phyloP scores from a whole-genome alignment of 1,140 invertebrate species.

The Drosophila ohnishii region DNA sequence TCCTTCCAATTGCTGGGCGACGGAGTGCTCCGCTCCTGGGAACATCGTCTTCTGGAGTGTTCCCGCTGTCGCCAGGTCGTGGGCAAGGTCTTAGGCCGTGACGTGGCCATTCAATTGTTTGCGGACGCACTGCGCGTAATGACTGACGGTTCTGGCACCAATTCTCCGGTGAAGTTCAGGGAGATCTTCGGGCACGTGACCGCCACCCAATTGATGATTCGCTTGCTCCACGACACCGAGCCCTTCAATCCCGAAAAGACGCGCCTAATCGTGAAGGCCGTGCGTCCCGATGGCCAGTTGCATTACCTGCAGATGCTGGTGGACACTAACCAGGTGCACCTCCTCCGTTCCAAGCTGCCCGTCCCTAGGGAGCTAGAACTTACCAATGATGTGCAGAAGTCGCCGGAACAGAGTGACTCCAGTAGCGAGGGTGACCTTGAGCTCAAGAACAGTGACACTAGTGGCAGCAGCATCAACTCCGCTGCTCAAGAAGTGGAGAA shows the following conservation, averaged over 20 bases:
- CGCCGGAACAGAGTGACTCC: neutral
- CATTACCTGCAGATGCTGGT: slow-evolving; percentile 35
- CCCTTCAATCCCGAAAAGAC: slow-evolving; percentile 18
- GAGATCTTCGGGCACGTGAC: slow-evolving; percentile 43
- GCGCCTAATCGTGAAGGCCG: slow-evolving; percentile 38
- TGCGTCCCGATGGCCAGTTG: slow-evolving; percentile 52
- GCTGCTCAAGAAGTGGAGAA: neutral
- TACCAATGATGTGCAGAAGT: neutral
- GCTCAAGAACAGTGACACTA: too few species aligned
- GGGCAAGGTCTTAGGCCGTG: slow-evolving; percentile 23
- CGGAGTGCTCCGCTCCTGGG: neutral
- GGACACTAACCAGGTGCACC: slow-evolving; percentile 17
- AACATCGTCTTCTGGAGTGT: slow-evolving; percentile 24
- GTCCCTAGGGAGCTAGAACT: neutral
- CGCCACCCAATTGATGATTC: slow-evolving; percentile 45
- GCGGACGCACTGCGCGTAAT: slow-evolving; percentile 43
- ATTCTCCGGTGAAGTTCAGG: neutral
- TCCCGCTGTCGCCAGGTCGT: slow-evolving; percentile 38
- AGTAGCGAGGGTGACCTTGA: too few species aligned
- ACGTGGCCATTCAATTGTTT: slow-evolving; percentile 18
- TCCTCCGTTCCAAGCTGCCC: slow-evolving; percentile 45
- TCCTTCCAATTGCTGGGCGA: slow-evolving; percentile 1
- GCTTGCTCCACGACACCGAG: slow-evolving; percentile 39
- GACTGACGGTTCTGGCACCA: neutral
- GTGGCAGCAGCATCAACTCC: neutral